Base-by-base conservation (phyloP, 1,140 invertebrate species). In the Ptiloglossa arizonensis region DNA sequence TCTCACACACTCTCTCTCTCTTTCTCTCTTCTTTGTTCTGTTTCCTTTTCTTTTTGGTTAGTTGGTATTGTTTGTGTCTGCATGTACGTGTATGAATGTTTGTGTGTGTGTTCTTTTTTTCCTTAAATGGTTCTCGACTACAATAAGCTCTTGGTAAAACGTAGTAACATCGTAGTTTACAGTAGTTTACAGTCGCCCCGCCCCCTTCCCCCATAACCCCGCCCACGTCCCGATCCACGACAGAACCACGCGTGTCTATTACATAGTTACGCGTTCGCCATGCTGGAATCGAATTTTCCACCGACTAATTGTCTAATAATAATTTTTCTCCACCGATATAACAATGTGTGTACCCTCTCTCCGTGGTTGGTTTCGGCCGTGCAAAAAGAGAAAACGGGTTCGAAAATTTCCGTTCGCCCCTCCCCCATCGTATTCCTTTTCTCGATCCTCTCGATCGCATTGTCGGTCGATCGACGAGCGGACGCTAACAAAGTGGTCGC, bases 141-240 rank as follows among this genome's bases (percentile, higher is more conserved):
- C 91, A 93, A 90, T 93, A 93, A 93, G 92, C 92, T 93, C 92
- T 93, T 93, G 89, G 88, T 93, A 92, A 92, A 92, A 93, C 91
- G 90, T 93, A 92, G 89, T 93, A 92, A 93, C 91, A 93, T 93
- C 88, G 90, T 92, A 92, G 91, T 92, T 93, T 93, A 93, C 91
- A 93, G 86, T 93, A 91, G 90, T 92, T 92, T 92, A 92, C 91
- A 92, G 90, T 89, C 88, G 86, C 89, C 62, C 88, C 87, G 83
- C 24, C 46, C 46, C 48, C 44, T 29, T 22, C n/a, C n/a, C 35
- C 35, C 35, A 3, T 9, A 38, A 9, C 35, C 35, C 35, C 46
- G 46, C 86, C 89, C 88, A 86, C 89, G 60, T 88, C 86, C 86
- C 85, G 83, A 87, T 89, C 83, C 87, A n/a, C 87, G 82, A 82